Evolutionary conservation across 2,888 invertebrate genomes (phyloP).

Genomic region (Nezara viridula): DNA sequence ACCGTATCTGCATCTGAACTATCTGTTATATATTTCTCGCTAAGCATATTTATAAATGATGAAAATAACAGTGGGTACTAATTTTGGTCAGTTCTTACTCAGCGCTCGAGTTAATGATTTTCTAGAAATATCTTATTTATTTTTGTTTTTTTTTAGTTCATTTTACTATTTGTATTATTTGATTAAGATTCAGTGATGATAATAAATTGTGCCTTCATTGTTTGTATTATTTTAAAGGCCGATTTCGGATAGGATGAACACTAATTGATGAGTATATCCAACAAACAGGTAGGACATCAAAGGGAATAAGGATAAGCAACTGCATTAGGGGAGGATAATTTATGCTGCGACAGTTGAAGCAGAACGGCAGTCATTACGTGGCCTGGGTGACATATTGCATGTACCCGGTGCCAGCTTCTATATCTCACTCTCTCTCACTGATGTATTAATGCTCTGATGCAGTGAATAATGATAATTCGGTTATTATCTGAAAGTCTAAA

Average conservation of each 20-base stretch:
- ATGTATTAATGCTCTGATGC: neutral
- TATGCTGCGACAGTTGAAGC: constrained; percentile 26
- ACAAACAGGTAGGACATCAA: constrained; percentile 1
- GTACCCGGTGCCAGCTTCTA: neutral
- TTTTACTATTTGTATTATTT: too few relatives aligned
- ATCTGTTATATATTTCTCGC: too few relatives aligned
- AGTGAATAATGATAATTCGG: neutral
- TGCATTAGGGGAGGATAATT: neutral
- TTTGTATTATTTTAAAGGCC: too few relatives aligned
- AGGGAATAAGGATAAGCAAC: constrained; percentile 16
- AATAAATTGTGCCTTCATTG: too few relatives aligned
- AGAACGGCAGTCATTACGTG: constrained; percentile 19
- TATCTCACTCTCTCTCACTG: neutral
- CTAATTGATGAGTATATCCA: neutral
- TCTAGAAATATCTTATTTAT: too few relatives aligned
- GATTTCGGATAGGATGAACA: neutral
- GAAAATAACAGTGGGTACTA: too few relatives aligned
- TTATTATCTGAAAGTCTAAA: neutral
- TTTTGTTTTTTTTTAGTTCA: too few relatives aligned
- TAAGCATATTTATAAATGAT: too few relatives aligned
- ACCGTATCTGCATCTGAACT: too few relatives aligned
- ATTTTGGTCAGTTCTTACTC: too few relatives aligned
- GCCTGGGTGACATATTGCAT: neutral
- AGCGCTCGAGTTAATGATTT: too few relatives aligned
- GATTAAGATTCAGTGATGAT: too few relatives aligned